Conservation (phyloP, 2,113 vertebrate genomes). For the Zosterops japonicus region DNA sequence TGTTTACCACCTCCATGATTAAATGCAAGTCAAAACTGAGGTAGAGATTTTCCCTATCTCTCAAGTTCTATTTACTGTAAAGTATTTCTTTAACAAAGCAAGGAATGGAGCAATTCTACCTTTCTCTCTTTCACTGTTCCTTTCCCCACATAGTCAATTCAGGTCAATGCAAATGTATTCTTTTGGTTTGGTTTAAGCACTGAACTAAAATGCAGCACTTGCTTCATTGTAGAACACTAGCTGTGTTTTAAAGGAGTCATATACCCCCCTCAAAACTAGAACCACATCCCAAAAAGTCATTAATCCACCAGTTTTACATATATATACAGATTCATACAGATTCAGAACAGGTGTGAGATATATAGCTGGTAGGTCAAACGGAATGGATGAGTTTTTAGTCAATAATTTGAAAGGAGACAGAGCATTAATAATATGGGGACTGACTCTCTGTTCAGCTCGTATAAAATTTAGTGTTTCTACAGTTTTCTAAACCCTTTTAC, state of each 20-base stretch:
- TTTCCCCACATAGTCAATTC: neutral
- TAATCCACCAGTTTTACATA: neutral
- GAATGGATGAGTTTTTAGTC: neutral
- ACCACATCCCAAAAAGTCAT: neutral
- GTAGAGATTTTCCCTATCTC: neutral
- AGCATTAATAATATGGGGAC: neutral
- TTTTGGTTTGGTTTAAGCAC: neutral
- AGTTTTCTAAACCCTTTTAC: neutral
- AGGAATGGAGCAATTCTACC: neutral
- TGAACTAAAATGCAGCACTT: neutral
- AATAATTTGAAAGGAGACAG: neutral
- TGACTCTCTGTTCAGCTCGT: neutral
- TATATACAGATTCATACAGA: neutral
- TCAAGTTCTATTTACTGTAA: neutral
- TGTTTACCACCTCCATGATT: neutral
- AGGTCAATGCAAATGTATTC: neutral
- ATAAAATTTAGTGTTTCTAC: neutral
- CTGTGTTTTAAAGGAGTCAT: neutral
- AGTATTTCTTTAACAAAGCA: conserved; percentile 15
- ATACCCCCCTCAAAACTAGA: neutral
- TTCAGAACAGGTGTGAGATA: neutral
- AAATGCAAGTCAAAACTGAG: neutral
- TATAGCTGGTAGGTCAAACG: neutral
- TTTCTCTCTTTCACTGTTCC: neutral
- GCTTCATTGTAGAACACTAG: neutral